Evolutionary conservation across 92 coral and sea anemone species (phyloP).

Genomic region (Plumapathes pennacea): DNA sequence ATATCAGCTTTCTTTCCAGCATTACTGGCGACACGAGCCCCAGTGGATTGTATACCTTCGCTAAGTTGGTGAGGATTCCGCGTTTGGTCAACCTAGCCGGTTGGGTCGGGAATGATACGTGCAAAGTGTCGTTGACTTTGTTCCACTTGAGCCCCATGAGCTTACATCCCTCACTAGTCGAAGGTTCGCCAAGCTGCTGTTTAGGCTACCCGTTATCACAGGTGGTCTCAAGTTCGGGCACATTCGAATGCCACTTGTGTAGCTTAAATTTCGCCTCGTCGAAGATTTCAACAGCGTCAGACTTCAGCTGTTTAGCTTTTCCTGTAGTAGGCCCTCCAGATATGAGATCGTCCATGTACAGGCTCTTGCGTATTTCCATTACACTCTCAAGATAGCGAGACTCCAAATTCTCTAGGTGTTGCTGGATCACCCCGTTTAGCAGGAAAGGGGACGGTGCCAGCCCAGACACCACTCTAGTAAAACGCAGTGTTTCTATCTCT

Average conservation of each 20-base stretch:
- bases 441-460: no score
- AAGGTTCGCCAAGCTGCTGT: slow-evolving; percentile 30
- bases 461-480: slow-evolving; percentile 1
- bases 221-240: not conserved
- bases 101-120: slow-evolving; percentile 15
- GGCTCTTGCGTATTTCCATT: not conserved
- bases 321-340: not conserved
- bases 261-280: not conserved
- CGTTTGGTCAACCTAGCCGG: slow-evolving; percentile 38
- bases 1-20: slow-evolving; percentile 43
- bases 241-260: slow-evolving; percentile 14
- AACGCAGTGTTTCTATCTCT: not conserved
- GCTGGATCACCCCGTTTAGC: no score
- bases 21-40: slow-evolving; percentile 47
- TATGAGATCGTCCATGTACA: slow-evolving; percentile 4
- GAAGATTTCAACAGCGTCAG: not conserved
- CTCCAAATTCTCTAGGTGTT: no score
- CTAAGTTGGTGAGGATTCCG: slow-evolving; percentile 29
- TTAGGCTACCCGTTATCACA: not conserved
- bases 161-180: slow-evolving; percentile 11
- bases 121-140: slow-evolving; percentile 31
- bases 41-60: slow-evolving; percentile 57
- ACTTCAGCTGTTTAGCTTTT: not conserved
- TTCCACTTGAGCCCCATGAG: slow-evolving; percentile 42
- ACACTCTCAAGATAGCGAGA: no score